A percentile compares a stretch with the other conserved stretches of the same genome.
phyloP scores from a whole-genome alignment of 2,113 vertebrate species.

The Brienomyrus brachyistius region DNA sequence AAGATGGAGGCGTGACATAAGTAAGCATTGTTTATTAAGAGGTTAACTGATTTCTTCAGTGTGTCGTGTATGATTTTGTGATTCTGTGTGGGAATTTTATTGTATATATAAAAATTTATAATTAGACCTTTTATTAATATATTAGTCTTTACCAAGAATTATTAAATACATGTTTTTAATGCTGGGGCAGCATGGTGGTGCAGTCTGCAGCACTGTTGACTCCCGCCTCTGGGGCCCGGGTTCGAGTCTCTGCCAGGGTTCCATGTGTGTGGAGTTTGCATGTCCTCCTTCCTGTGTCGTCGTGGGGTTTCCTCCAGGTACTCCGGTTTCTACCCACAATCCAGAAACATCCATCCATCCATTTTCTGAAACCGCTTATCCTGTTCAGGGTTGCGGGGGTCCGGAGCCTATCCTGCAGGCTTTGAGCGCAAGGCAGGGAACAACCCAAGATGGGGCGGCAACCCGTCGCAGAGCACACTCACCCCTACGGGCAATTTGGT shows the following conservation, averaged over 20 bases:
- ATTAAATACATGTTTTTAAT: not conserved
- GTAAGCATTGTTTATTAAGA: not conserved
- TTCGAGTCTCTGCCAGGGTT: too few species aligned
- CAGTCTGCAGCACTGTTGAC: too few species aligned
- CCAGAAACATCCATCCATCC: not conserved
- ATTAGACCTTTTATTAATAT: not conserved
- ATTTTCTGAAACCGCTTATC: too few species aligned
- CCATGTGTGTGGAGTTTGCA: too few species aligned
- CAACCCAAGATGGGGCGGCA: too few species aligned
- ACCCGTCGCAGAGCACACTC: too few species aligned
- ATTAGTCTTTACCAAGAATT: not conserved
- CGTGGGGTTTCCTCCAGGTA: not conserved
- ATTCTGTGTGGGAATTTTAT: not conserved
- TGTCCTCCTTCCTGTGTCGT: too few species aligned
- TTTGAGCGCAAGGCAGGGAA: too few species aligned
- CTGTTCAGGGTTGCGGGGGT: too few species aligned
- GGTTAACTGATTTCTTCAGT: not conserved
- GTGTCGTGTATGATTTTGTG: not conserved
- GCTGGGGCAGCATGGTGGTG: too few species aligned
- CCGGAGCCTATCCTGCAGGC: too few species aligned
- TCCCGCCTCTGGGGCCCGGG: too few species aligned
- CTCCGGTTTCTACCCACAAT: not conserved
- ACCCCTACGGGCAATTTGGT: not conserved
- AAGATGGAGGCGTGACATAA: not conserved
- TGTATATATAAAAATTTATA: not conserved